Base-by-base conservation (phyloP, 2,888 invertebrate species). In the Silvanus unidentatus region DNA sequence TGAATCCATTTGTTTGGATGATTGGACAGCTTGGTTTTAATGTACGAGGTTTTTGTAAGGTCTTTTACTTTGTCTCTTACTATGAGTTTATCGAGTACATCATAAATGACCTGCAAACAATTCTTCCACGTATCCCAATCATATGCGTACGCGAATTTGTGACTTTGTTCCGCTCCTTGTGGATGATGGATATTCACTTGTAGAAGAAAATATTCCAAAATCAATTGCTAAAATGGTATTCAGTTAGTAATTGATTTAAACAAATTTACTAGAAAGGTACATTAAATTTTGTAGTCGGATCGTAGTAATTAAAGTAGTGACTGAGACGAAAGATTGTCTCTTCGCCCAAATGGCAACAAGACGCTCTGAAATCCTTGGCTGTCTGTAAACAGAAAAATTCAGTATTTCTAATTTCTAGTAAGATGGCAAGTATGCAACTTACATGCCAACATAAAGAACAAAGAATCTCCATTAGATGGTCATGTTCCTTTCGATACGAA, bases 131-230 rank as follows among this genome's bases (percentile, higher is more conserved):
- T 60, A 1, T 56, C 52, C 69, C 71, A 71, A 45, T 72, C 59
- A 41, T 56, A 54, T 3, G 75, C 73, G 49, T 69, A 71, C 1
- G 72, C 69, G 11, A 63, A 61, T 13, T 65, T 54, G 15, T 69
- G 45, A 5, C 55, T 58, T 42, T 66, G 60, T 11, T 44, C 49
- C 2, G 60, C 67, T 14, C 77, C 76, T 42, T 68, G 64, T 0
- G 78, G 78, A 63, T 76, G 73, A 60, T 79, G 79, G 22, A 77
- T 60, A 50, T 70, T 63, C 10, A 78, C 54, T 64, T 78, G 75
- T n/a, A 78, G 59, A 2, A 74, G 55, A 13, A 77, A 64, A 51
- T 77, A 72, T 47, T 75, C 71, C 36, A 76, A 70, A 38, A 77
- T 67, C 41, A 70, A 64, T 27, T 62, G 55, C 69, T 71, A 47